These are phyloP conservation scores for Pilophorus perplexus DNA, from an alignment of 2,888 invertebrate species.

Conservation along the genomic window DNA sequence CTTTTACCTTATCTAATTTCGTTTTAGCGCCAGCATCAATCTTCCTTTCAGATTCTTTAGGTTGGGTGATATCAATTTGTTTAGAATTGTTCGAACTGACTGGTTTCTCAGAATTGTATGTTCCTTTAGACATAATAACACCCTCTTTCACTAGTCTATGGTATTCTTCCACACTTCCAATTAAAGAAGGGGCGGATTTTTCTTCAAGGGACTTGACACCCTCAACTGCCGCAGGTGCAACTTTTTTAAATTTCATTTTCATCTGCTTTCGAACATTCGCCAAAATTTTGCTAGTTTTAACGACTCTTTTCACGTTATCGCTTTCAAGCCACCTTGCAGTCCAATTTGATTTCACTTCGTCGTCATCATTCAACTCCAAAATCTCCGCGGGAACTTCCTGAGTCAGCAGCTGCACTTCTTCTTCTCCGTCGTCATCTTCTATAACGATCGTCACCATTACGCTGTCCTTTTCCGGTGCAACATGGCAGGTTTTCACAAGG, in stretches of 20 bases:
- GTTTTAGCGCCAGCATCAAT: no score
- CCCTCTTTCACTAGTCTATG: constrained; percentile 13
- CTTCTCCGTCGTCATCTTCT: constrained; percentile 6
- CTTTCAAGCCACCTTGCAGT: constrained; percentile 48
- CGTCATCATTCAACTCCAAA: constrained; percentile 43
- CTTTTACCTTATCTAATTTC: no score
- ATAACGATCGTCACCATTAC: background rate
- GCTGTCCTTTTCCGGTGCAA: background rate
- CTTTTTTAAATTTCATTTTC: constrained; percentile 28
- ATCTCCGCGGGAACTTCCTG: constrained; percentile 8
- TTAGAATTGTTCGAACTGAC: no score
- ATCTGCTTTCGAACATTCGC: constrained; percentile 49
- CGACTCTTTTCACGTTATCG: constrained; percentile 48
- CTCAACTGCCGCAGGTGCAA: background rate
- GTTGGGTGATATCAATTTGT: no score
- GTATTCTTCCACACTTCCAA: constrained; percentile 32
- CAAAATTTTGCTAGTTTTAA: constrained; percentile 49
- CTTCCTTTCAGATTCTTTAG: no score
- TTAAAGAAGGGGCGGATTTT: background rate
- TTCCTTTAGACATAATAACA: background rate
- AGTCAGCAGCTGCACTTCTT: background rate
- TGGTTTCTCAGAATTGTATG: no score
- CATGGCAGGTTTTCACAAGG: no score
- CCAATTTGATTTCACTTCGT: constrained; percentile 41
- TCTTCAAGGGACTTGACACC: no score